Evolutionary conservation across 2,113 vertebrate genomes (phyloP), one percentile per base, ranked within the genome.

Genomic region (Lepisosteus oculatus): DNA sequence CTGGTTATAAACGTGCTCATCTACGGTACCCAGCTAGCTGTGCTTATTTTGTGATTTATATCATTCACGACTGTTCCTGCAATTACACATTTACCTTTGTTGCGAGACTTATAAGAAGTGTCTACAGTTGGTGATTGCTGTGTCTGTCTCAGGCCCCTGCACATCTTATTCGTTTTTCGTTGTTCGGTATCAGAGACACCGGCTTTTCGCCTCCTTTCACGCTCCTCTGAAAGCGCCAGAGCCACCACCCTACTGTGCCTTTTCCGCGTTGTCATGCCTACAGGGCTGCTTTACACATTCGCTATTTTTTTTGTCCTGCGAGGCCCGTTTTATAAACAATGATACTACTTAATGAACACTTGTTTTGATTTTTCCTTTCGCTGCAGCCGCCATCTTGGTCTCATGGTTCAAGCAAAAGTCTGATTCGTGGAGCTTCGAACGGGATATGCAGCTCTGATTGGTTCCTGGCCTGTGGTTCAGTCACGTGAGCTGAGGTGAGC

Each of bases 161-260:
- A 9, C 65, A 91, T 79, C 0, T 82, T 86, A 79, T 87, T 90
- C 3, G 71, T 66, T 76, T 72, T 82, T 5, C 76, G 41, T 29
- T 29, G 29, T 54, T 70, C 74, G 3, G 70, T 67, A 54, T 72
- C 45, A 1, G 55, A 11, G 8, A 63, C 56, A 65, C 72, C 83
- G 51, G 65, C 78, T 0, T 75, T 77, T 14, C 41, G 74, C 6
- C 57, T 83, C 77, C 74, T 74, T 3, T 84, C 79, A 54, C 45
- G 81, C 12, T 69, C 71, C 1, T 68, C 62, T 43, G 51, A 12
- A 6, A 57, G 7, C 17, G 42, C 7, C 3, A 68, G 41, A 3
- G 44, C 9, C 9, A 9, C 5, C 47, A 51, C 5, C 47, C 9
- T 45, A 42, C 55, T 67, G 4, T 70, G 51, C 14, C 51, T 68